Evolutionary conservation across 2,797 vertebrate species (phyloP), one percentile per base, ranked within the genome.

Genomic region (Hyperoplus immaculatus): DNA sequence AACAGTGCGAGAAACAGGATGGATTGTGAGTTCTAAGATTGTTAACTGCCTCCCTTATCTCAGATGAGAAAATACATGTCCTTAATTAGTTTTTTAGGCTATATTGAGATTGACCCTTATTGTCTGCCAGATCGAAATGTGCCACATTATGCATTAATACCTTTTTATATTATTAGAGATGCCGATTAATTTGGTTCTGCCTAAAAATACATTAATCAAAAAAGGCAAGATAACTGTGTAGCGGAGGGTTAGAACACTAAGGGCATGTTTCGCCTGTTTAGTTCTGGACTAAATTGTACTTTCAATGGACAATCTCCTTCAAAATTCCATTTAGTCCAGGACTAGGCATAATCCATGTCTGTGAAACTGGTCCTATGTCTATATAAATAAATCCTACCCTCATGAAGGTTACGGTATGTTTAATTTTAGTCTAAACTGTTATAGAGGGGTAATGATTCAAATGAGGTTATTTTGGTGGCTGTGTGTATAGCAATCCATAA

Each of bases 41-140:
- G 1, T 59, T 53, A 45, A 59, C 10, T 38, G 53, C 29, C 58
- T 81, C 42, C 13, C 29, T 58, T 42, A 64, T 64, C 18, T 36
- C 46, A 59, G 14, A 67, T n/a, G 10, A 56, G 38, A 21, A 47
- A 60, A 65, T 21, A 14, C 38, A 69, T 65, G n/a, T 4, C 13
- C 16, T 9, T 21, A 21, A 8, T n/a, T 43, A 21, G 11, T n/a
- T 43, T 43, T 21, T 46, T 55, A 43, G 51, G 15, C 7, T 5
- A 15, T 46, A 10, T 54, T 47, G 36, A 68, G 9, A 36, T 50
- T 6, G 46, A 64, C 18, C 39, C 3, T 39, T 13, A 13, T 15
- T 14, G 15, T 58, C 21, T 21, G 45, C 4, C 18, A 18, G 36
- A 57, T 54, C 21, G 45, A 6, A 41, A 3, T 21, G 8, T 7